These are phyloP conservation scores for Nyleta sp. DNA, from an alignment of 2,888 invertebrate genomes.

Conservation along the genomic window DNA sequence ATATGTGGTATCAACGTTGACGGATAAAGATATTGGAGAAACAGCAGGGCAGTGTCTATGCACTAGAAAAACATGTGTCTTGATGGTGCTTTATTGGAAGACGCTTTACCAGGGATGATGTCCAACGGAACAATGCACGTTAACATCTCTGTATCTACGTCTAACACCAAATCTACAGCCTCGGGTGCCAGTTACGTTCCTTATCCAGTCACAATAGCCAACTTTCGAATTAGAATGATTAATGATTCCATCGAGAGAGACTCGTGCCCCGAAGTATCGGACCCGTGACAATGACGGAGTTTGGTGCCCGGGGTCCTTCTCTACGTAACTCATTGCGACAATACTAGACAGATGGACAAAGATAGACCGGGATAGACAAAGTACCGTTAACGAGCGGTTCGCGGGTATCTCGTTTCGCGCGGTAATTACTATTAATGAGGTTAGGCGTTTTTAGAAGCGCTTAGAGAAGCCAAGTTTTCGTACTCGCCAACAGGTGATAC, in stretches of 20 bases:
- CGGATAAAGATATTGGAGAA: background rate
- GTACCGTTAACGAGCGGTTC: conserved; percentile 51
- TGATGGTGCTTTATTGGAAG: too few species aligned
- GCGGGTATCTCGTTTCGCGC: conserved; percentile 26
- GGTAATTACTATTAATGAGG: conserved; percentile 45
- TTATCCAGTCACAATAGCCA: conserved; percentile 37
- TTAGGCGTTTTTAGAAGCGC: too few species aligned
- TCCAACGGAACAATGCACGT: too few species aligned
- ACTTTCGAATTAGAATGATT: conserved; percentile 73
- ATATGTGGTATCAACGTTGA: background rate
- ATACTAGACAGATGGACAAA: conserved; percentile 30
- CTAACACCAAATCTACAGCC: conserved; percentile 53
- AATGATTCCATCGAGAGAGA: conserved; percentile 68
- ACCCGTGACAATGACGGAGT: conserved; percentile 73
- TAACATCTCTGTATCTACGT: conserved; percentile 1
- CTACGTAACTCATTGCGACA: conserved; percentile 43
- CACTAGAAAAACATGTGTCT: too few species aligned
- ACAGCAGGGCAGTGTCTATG: background rate
- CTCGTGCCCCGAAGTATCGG: conserved; percentile 68
- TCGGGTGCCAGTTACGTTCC: conserved; percentile 38
- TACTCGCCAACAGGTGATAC: conserved; percentile 1
- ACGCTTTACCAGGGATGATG: too few species aligned
- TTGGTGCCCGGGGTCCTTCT: conserved; percentile 66
- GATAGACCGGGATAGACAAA: conserved; percentile 29
- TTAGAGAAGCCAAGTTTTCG: conserved; percentile 12